These are phyloP conservation scores for Jaculus jaculus DNA, from an alignment of 2,113 vertebrate species.

Conservation along the genomic window DNA sequence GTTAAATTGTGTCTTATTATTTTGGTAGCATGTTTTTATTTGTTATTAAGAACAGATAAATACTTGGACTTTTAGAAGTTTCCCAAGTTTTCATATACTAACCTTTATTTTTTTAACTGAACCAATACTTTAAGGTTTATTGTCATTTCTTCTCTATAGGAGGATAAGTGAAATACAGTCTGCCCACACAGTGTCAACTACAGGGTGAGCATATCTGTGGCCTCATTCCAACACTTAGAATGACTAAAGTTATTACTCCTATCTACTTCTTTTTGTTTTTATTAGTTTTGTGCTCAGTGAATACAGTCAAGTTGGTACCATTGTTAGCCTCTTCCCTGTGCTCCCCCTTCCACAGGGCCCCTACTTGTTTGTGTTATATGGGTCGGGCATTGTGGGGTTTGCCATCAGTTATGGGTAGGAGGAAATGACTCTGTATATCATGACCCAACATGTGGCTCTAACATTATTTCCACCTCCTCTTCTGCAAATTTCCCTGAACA, in stretches of 20 bases:
- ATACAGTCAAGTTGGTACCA: too few species aligned
- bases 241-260: neutral
- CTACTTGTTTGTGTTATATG: too few species aligned
- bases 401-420: too few species aligned
- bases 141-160: neutral
- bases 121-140: neutral
- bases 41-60: slow-evolving; percentile 3
- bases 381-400: too few species aligned
- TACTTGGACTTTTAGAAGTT: slow-evolving; percentile 3
- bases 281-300: too few species aligned
- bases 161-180: neutral
- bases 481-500: too few species aligned
- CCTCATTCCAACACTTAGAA: neutral
- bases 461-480: too few species aligned
- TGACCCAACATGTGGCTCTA: too few species aligned
- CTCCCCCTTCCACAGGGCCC: too few species aligned
- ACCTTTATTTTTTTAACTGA: too few species aligned
- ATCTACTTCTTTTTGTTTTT: neutral
- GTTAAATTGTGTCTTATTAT: slow-evolving; percentile 24
- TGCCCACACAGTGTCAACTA: neutral
- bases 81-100: neutral
- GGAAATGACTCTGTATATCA: too few species aligned
- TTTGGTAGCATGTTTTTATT: slow-evolving; percentile 19
- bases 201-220: neutral
- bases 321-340: too few species aligned